These are phyloP conservation scores for Drosophila hamatofila DNA, from an alignment of 2,888 invertebrate species.

Conservation along the genomic window DNA sequence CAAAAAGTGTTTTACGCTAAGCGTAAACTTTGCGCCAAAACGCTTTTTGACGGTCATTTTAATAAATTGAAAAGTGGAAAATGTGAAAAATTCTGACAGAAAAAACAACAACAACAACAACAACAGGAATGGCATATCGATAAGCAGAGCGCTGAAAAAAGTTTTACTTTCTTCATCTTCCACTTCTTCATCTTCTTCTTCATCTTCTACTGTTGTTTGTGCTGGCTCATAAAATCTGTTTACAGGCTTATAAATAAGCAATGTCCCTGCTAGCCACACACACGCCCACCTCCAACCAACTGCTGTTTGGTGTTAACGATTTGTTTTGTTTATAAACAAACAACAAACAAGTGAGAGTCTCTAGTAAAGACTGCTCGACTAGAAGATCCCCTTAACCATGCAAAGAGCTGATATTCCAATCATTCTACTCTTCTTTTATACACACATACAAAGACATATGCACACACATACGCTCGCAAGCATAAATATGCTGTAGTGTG, in stretches of 20 bases:
- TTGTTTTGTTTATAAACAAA: conserved; percentile 62
- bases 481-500: too few relatives aligned
- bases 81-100: conserved; percentile 27
- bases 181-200: background rate
- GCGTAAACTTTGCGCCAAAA: conserved; percentile 68
- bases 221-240: conserved; percentile 80
- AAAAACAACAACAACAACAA: background rate
- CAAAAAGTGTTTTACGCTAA: conserved; percentile 78
- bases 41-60: conserved; percentile 79
- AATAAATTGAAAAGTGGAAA: conserved; percentile 78
- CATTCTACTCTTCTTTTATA: too few relatives aligned
- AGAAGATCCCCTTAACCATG: too few relatives aligned
- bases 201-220: conserved; percentile 42
- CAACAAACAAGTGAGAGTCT: too few relatives aligned
- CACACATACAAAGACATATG: too few relatives aligned
- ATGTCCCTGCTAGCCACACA: conserved; percentile 33
- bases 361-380: too few relatives aligned
- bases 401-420: too few relatives aligned
- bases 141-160: conserved; percentile 37
- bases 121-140: conserved; percentile 61
- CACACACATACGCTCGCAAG: too few relatives aligned
- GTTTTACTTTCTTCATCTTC: conserved; percentile 8
- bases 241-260: conserved; percentile 77
- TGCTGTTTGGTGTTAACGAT: conserved; percentile 62
- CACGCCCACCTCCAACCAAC: background rate